Evolutionary conservation across 35 echinoderm and acorn worm species (phyloP).

Genomic region (Antedon bifida): DNA sequence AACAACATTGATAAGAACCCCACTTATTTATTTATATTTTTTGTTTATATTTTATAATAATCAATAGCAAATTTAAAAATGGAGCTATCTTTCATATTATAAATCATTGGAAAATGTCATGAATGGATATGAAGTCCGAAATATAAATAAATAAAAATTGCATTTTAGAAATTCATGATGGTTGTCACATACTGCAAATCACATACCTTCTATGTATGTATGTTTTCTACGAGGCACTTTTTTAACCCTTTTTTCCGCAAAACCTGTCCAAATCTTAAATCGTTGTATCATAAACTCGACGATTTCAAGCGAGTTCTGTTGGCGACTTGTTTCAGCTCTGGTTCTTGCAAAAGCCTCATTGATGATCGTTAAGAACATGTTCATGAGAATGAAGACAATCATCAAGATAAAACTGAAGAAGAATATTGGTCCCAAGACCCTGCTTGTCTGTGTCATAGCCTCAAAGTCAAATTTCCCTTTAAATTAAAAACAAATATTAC

Average conservation of each 20-base stretch:
- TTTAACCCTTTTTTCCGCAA: slow-evolving; percentile 40
- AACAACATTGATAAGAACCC: no score
- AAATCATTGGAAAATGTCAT: no score
- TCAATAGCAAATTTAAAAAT: no score
- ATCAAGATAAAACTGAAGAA: slow-evolving; percentile 74
- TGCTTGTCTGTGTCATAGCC: slow-evolving; percentile 38
- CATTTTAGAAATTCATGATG: no score
- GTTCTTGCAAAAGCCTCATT: slow-evolving; percentile 65
- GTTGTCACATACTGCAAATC: background rate
- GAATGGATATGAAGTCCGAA: no score
- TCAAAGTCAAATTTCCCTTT: slow-evolving; percentile 87
- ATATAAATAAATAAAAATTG: background rate
- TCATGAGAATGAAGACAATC: slow-evolving; percentile 64
- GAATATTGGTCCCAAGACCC: slow-evolving; percentile 53
- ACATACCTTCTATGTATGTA: slow-evolving; percentile 81
- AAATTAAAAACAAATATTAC: background rate
- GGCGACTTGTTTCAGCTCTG: slow-evolving; percentile 21
- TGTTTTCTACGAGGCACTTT: slow-evolving; percentile 17
- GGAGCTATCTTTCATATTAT: no score
- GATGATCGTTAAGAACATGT: slow-evolving; percentile 84
- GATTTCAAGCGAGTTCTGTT: slow-evolving; percentile 65
- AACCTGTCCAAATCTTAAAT: slow-evolving; percentile 69
- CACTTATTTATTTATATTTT: no score
- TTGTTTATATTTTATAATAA: no score
- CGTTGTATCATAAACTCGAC: slow-evolving; percentile 87